phyloP scores from a whole-genome alignment of 2,797 vertebrate genomes.

The Dipus sagitta region DNA sequence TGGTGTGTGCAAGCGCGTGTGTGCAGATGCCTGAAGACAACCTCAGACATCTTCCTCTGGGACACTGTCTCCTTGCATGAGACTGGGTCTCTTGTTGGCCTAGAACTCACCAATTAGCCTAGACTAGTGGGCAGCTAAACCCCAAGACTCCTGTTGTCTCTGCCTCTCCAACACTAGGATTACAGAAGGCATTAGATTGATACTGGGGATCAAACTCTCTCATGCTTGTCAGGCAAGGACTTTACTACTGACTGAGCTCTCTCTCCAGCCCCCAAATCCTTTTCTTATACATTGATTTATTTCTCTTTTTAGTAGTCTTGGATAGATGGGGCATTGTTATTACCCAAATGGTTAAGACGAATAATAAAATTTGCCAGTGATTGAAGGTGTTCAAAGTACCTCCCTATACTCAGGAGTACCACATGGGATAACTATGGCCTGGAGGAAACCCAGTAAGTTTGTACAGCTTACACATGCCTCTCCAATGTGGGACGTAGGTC shows the following conservation, averaged over 20 bases:
- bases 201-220: too few relatives aligned
- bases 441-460: neutral
- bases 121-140: too few relatives aligned
- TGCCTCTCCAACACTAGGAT: too few relatives aligned
- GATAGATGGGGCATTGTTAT: neutral
- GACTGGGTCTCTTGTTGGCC: too few relatives aligned
- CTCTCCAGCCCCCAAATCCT: neutral
- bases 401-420: neutral
- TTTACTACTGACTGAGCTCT: neutral
- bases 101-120: too few relatives aligned
- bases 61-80: too few relatives aligned
- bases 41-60: too few relatives aligned
- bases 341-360: neutral
- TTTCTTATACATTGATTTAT: neutral
- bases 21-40: too few relatives aligned
- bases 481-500: neutral
- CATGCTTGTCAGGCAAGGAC: neutral
- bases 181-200: too few relatives aligned
- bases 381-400: neutral
- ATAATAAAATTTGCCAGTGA: neutral
- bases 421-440: neutral
- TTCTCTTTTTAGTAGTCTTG: slow-evolving; percentile 2
- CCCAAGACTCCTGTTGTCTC: too few relatives aligned
- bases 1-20: too few relatives aligned
- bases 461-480: neutral